phyloP scores from a whole-genome alignment of 2,797 vertebrate genomes.

The Coreius guichenoti region DNA sequence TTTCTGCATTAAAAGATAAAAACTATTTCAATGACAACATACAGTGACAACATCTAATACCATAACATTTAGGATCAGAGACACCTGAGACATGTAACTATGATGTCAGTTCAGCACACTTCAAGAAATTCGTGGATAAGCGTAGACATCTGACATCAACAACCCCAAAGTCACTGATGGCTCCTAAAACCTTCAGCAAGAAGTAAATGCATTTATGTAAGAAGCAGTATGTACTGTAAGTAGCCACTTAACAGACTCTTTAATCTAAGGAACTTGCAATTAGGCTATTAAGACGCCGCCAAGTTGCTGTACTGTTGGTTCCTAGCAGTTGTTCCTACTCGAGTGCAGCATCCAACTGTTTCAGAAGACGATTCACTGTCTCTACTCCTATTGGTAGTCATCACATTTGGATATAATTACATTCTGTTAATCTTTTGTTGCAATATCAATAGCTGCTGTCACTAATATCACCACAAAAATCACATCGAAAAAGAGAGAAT shows the following conservation, averaged over 20 bases:
- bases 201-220: conserved; percentile 11
- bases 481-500: neutral
- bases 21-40: neutral
- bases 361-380: neutral
- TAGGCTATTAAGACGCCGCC: neutral
- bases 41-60: neutral
- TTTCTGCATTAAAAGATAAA: neutral
- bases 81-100: neutral
- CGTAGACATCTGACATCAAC: neutral
- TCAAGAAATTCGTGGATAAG: neutral
- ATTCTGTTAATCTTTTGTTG: neutral
- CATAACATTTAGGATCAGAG: neutral
- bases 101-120: neutral
- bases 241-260: neutral
- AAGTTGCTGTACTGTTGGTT: neutral
- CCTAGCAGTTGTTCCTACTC: neutral
- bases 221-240: neutral
- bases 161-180: neutral
- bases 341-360: neutral
- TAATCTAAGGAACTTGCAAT: neutral
- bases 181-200: neutral
- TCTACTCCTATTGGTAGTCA: neutral
- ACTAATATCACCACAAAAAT: neutral
- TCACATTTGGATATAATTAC: neutral
- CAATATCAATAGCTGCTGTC: neutral